Base-by-base conservation (phyloP, 2,797 vertebrate species). In the Sparus aurata region DNA sequence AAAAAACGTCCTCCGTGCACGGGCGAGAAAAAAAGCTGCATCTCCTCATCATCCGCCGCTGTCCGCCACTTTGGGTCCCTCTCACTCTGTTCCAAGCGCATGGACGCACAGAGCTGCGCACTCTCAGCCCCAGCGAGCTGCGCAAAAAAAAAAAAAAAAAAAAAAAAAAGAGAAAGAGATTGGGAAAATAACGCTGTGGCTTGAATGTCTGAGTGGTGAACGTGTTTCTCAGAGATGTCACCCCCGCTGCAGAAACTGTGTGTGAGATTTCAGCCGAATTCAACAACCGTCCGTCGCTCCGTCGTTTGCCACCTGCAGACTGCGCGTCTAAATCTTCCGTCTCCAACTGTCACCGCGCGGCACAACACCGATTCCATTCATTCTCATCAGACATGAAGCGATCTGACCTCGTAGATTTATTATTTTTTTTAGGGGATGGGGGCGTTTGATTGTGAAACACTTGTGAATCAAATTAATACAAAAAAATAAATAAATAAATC, bases 371-470 rank as follows among this genome's bases (percentile, higher is more conserved):
- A 86, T 93, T 94, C 92, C 85, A 85, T 85, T 83, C 83, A 85
- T 75, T 80, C 85, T 88, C 91, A 93, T 93, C 95, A 93, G 89
- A 93, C 95, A 94, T 91, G 86, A 94, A 94, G 94, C 93, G 87
- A 85, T 82, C 79, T 86, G 85, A 93, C 94, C 94, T 49, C 77
- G 68, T 74, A 46, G 27, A 70, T 89, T 82, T 94, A n/a, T n/a
- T n/a, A n/a, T 27, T n/a, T n/a, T n/a, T n/a, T n/a, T n/a, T n/a
- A n/a, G n/a, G n/a, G n/a, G n/a, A n/a, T 92, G 7, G 7, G 34
- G 16, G 3, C 41, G 93, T 92, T 90, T 92, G 89, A 88, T 34
- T 9, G 34, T 34, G 7, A 34, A 34, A 34, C 16, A 47, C 15
- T 17, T 18, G 46, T 18, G 18, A 75, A 75, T 61, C 25, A 74